Evolutionary conservation across 1,140 invertebrate genomes (phyloP), one percentile per base, ranked within the genome.

Genomic region (Streblospio benedicti): DNA sequence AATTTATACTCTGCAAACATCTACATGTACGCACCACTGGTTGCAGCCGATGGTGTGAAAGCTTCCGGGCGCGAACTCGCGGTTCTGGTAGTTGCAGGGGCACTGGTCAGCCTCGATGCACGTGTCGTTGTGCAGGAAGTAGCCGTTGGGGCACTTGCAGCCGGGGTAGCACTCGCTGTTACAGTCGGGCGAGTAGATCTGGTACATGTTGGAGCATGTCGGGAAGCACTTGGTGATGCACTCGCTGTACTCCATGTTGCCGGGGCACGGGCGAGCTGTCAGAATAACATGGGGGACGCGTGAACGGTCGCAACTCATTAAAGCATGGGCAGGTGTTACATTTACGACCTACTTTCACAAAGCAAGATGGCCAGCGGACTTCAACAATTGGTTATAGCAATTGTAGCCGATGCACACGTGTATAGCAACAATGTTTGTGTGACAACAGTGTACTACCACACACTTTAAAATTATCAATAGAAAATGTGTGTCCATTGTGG

Each of bases 51-150:
- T 57, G 9, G 32, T 20, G 4, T 67, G 57, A n/a, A 27, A 49
- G 18, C 60, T 35, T 18, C 62, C 61, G 12, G 45, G 30, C 1
- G 25, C 35, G 57, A 64, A 66, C 1, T 31, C 28, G 12, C 57
- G 54, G 18, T 51, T 54, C 23, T 65, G 55, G 53, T 69, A 67
- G 16, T 38, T 23, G 44, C 69, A 71, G 2, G 63, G 57, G 52
- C 69, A 71, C 14, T 68, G 53, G 14, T 38, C 28, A 5, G 62
- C 51, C 16, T 23, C 6, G 16, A 66, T 44, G 56, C 69, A 71
- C 12, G 27, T 44, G 28, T 56, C 64, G 33, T 61, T 49, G 52
- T 61, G 59, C 18, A 56, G 28, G 52, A 55, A 61, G 9, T 47
- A 44, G 12, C 59, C 59, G 14, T 49, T 25, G 20, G 59, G 59